Evolutionary conservation across 2,888 invertebrate species (phyloP), one percentile per base, ranked within the genome.

Genomic region (Ditula angustiorana): DNA sequence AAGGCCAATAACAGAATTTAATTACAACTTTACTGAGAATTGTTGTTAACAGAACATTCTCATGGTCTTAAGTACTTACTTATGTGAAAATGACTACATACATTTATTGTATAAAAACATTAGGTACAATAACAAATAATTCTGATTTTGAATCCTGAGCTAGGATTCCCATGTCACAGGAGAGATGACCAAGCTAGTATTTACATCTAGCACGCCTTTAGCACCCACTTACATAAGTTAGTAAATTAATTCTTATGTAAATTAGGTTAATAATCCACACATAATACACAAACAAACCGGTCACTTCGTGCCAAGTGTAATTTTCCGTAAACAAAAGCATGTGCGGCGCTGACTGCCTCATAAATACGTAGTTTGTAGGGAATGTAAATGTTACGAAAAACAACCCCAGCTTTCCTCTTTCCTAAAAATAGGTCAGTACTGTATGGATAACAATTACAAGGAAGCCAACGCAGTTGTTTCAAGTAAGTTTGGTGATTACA

Each of bases 181-280:
- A n/a, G n/a, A n/a, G n/a, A n/a, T n/a, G n/a, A n/a, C n/a, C n/a
- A n/a, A n/a, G n/a, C n/a, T n/a, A n/a, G n/a, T n/a, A n/a, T 28
- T 26, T 24, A 16, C 4, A 10, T 10, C 26, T 16, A 49, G 4
- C 5, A 11, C 11, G n/a, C 5, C 21, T 30, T 30, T 46, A 19
- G 44, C 16, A 23, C 24, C 41, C 23, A 41, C 35, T 33, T 50
- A 24, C 52, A 52, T 44, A 19, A 41, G 8, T 35, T 21, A 30
- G 58, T n/a, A n/a, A n/a, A 58, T 58, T 58, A 63, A 58, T 63
- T 23, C 33, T 5, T 52, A 58, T 63, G 50, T 57, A 63, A 63
- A 63, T 57, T 57, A 35, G 62, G 49, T 50, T 50, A 30, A 57
- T 63, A 63, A n/a, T n/a, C n/a, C 50, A 30, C 57, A 57, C 30